These are phyloP conservation scores for Cottus gobio DNA, from an alignment of 2,113 vertebrate species.

Conservation along the genomic window DNA sequence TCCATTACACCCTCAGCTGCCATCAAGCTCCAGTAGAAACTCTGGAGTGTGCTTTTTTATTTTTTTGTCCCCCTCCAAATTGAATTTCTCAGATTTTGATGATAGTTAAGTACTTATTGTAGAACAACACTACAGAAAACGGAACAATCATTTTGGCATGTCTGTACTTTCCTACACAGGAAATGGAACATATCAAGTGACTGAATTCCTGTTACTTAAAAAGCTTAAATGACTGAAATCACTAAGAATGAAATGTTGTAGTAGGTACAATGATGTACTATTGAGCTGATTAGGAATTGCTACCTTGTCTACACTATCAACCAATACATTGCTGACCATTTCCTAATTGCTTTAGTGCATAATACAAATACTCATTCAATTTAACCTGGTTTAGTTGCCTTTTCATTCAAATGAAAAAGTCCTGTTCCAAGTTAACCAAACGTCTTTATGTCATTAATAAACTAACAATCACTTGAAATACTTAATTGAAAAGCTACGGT, in stretches of 20 bases:
- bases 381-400: not conserved
- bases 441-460: not conserved
- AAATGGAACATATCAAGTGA: not conserved
- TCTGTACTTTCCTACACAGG: not conserved
- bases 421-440: not conserved
- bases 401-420: not conserved
- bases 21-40: not conserved
- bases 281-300: not conserved
- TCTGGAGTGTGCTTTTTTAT: not conserved
- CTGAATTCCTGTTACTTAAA: not conserved
- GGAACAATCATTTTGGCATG: not conserved
- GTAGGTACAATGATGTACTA: not conserved
- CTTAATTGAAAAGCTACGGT: not conserved
- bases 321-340: not conserved
- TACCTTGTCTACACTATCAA: not conserved
- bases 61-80: not conserved
- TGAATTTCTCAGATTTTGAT: not conserved
- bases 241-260: not conserved
- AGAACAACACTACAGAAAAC: not conserved
- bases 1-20: not conserved
- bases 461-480: not conserved
- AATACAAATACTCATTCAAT: not conserved
- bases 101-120: not conserved
- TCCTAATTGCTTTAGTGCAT: not conserved
- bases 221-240: not conserved